Evolutionary conservation across 2,113 vertebrate genomes (phyloP), one percentile per base, ranked within the genome.

Genomic region (Bubo bubo): DNA sequence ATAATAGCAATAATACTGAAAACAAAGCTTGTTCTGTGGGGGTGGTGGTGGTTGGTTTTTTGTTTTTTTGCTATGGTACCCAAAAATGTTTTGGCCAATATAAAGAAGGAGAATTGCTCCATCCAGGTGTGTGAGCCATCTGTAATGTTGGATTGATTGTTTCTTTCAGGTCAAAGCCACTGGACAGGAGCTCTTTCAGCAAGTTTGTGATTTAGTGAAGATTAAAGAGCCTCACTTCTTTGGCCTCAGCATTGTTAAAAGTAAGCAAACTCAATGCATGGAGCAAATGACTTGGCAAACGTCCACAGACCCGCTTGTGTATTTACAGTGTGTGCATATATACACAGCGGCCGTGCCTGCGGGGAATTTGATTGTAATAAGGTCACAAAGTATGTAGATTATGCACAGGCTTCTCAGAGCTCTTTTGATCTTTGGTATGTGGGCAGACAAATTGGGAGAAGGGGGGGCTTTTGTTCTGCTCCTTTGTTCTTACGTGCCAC

Each of bases 221-320:
- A 97, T 99, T 94, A 98, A 98, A 96, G 99, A 99, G 73, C 96
- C 99, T 84, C 98, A 98, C 97, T 98, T 99, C 95, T 99, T 99
- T 86, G 99, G 99, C 91, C 98, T 99, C 92, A 99, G 99, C 34
- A 97, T 99, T 91, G 97, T 99, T 86, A 99, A 98, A 96, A 98
- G 99, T 99, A 98, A 98, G 99, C 80, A 90, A 94, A 95, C 91
- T 85, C 67, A 60, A 3, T 88, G 71, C 81, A 77, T 0, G 6
- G 86, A 92, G 76, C 88, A 96, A 97, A 89, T 90, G 82, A 90
- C 90, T 97, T 97, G 96, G 91, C 94, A 95, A 86, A 83, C 2
- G 6, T 89, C 92, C 94, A 90, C 72, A 49, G 91, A 30, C 41
- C 43, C 0, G 2, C 71, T 95, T 94, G 95, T 96, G 94, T 95